Base-by-base conservation (phyloP, 92 coral and sea anemone genomes). In the Zoanthus gigantus region DNA sequence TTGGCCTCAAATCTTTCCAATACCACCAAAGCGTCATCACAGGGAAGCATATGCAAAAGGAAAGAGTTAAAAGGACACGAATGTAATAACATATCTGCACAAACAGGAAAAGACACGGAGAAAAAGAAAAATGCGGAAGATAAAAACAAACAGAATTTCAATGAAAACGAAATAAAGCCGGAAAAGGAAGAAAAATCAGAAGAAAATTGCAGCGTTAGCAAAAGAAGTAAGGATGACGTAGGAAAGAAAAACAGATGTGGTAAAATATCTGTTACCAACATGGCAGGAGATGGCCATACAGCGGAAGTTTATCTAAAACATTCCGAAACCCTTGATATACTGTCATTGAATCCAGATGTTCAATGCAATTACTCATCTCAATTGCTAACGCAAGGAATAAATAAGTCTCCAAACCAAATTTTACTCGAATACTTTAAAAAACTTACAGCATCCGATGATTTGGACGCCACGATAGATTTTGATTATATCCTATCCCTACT, bases 381-480 rank as follows among this genome's bases (percentile, higher is more conserved):
- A 0, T 34, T n/a, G 37, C 47, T 23, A 28, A 7, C 11, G 31
- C 61, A 18, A n/a, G 61, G 8, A 5, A 18, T 46, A 16, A 48
- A 75, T 52, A 80, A 63, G 4, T 18, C 75, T 11, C 75, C 58
- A 9, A 61, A 81, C 74, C 46, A 81, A 67, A 67, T 46, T 12
- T 42, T 81, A 30, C 63, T 81, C 1, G 85, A 46, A 29, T 81
- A 81, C 66, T 63, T 81, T 47, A 34, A 67, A 18, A 81, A 66
- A 67, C 28, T 81, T 46, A 81, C 85, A 18, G 67, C 63, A 5
- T 81, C 85, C 10, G 74, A 81, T 50, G 85, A 81, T 66, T 81
- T 81, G 13, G 85, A 81, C 5, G 85, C 66, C 37, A 81, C 75
- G 12, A 32, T 81, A 52, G 85, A 81, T 66, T 81, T 81, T 81